Percentiles rank a stretch among this genome's conserved stretches.
Evolutionary conservation across 2,888 invertebrate genomes (phyloP).

Genomic region (Nomada fucata): DNA sequence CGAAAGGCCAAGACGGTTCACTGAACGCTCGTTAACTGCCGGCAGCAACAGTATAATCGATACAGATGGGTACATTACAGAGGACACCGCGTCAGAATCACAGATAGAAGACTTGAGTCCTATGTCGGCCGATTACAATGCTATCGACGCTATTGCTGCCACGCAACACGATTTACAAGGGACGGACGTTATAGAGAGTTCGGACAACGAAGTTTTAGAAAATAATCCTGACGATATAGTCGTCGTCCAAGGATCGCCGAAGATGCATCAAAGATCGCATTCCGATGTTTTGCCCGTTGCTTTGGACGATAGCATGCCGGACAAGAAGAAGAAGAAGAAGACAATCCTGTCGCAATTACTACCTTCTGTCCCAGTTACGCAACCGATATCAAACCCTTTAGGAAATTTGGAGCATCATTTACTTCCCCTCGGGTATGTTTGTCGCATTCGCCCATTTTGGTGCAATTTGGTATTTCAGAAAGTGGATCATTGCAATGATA

Average conservation of each 20-base stretch:
- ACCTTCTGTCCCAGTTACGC: constrained; percentile 85
- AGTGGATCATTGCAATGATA: background rate
- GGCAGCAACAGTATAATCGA: constrained; percentile 72
- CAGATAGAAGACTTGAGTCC: constrained; percentile 82
- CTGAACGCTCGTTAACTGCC: constrained; percentile 73
- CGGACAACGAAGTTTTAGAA: constrained; percentile 76
- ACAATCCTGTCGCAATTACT: constrained; percentile 89
- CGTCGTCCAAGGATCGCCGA: constrained; percentile 77
- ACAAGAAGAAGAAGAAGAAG: constrained; percentile 86
- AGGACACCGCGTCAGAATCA: constrained; percentile 81
- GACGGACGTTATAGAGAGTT: constrained; percentile 74
- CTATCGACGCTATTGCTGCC: constrained; percentile 78
- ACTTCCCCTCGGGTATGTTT: constrained; percentile 85
- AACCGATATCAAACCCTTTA: constrained; percentile 86
- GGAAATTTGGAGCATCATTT: constrained; percentile 89
- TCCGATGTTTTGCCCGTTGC: constrained; percentile 81
- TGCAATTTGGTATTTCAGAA: background rate
- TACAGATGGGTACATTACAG: constrained; percentile 80
- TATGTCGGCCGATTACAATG: constrained; percentile 82
- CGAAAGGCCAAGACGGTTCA: constrained; percentile 80
- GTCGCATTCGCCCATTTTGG: background rate
- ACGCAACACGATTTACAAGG: constrained; percentile 71
- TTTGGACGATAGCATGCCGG: constrained; percentile 74
- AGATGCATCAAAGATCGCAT: constrained; percentile 83
- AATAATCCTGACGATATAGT: constrained; percentile 78